phyloP scores from a whole-genome alignment of 2,113 vertebrate genomes.

The Takifugu bimaculatus region DNA sequence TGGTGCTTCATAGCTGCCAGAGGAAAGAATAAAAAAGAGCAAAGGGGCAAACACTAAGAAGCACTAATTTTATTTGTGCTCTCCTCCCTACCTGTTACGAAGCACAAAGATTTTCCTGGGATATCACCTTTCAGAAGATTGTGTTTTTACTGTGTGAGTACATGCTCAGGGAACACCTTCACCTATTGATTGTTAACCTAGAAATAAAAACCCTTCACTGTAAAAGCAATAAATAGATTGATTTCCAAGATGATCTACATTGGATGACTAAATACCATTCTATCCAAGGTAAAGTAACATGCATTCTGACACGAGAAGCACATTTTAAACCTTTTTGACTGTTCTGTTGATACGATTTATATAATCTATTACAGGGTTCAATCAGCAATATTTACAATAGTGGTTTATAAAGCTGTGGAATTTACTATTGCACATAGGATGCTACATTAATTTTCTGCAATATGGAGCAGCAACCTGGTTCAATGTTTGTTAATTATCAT shows the following conservation, averaged over 20 bases:
- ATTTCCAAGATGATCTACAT: too few relatives aligned
- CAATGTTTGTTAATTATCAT: background rate
- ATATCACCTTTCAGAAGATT: constrained; percentile 65
- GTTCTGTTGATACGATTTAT: background rate
- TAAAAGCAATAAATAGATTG: too few relatives aligned
- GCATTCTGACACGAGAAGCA: too few relatives aligned
- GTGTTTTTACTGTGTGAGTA: constrained; percentile 35
- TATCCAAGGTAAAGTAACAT: too few relatives aligned
- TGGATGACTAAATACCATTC: too few relatives aligned
- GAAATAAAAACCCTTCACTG: background rate
- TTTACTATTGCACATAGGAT: too few relatives aligned
- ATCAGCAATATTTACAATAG: too few relatives aligned
- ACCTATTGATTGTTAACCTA: too few relatives aligned
- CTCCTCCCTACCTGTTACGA: constrained; percentile 14
- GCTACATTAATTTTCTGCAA: background rate
- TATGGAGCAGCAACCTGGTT: background rate
- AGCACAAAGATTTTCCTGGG: constrained; percentile 58
- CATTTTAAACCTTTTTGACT: background rate
- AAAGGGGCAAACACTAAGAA: constrained; percentile 54
- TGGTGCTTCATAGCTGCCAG: constrained; percentile 65
- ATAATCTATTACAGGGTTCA: background rate
- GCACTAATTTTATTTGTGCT: constrained; percentile 52
- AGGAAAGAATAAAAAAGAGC: constrained; percentile 29
- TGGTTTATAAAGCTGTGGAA: background rate
- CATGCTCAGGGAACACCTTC: constrained; percentile 31